phyloP scores from a whole-genome alignment of 2,797 vertebrate genomes.

The Phylloscopus collybita region DNA sequence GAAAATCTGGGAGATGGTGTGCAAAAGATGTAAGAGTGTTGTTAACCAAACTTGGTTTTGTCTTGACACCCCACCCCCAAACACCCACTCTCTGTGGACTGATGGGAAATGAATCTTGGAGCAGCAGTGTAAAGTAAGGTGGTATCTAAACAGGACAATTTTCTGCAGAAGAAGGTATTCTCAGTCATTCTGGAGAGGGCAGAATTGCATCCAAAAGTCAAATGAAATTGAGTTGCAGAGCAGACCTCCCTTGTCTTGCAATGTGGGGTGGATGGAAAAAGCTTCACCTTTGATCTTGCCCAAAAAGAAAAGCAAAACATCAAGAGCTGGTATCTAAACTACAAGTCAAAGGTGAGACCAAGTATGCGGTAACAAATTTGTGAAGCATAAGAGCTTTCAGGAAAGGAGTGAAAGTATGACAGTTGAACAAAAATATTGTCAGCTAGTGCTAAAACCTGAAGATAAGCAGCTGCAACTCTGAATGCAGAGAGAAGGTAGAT shows the following conservation, averaged over 20 bases:
- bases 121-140: not conserved
- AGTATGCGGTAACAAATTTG: not conserved
- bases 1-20: not conserved
- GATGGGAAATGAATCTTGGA: not conserved
- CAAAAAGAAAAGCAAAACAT: not conserved
- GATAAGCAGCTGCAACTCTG: accelerated
- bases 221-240: not conserved
- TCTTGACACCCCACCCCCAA: not conserved
- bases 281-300: not conserved
- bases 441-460: not conserved
- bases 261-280: not conserved
- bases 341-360: not conserved
- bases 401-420: not conserved
- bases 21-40: not conserved
- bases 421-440: not conserved
- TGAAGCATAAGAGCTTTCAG: not conserved
- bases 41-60: not conserved
- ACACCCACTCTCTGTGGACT: accelerated
- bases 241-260: not conserved
- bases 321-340: not conserved
- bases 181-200: not conserved
- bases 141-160: not conserved
- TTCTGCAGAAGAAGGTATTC: not conserved
- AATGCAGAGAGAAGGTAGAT: not conserved
- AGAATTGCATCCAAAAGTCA: not conserved